phyloP scores from a whole-genome alignment of 2,113 vertebrate species.

The Festucalex cinctus region DNA sequence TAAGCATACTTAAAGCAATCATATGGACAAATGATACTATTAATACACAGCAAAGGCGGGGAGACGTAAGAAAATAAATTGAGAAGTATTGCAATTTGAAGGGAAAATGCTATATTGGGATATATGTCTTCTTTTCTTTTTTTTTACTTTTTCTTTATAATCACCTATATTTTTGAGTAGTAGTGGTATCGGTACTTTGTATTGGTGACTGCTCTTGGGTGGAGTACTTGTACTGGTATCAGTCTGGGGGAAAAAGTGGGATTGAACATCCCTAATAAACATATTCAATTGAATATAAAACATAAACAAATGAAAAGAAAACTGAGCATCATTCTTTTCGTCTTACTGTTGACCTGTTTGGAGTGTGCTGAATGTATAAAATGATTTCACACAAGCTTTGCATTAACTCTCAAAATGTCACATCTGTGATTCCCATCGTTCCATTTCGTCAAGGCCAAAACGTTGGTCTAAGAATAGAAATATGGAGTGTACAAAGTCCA shows the following conservation, averaged over 20 bases:
- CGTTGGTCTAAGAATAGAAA: slow-evolving; percentile 64
- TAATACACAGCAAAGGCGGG: too few species aligned
- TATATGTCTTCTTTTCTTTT: too few species aligned
- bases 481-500: slow-evolving; percentile 65
- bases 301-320: not conserved
- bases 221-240: too few species aligned
- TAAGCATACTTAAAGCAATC: not conserved
- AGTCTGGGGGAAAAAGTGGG: not conserved
- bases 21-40: too few species aligned
- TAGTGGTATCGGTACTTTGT: too few species aligned
- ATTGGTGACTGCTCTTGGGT: too few species aligned
- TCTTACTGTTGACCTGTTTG: not conserved
- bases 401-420: slow-evolving; percentile 2
- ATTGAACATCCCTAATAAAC: not conserved
- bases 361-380: not conserved
- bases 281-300: too few species aligned
- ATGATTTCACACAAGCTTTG: slow-evolving; percentile 19
- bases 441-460: slow-evolving; percentile 43
- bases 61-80: too few species aligned
- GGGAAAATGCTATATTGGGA: too few species aligned
- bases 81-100: too few species aligned
- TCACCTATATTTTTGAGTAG: too few species aligned
- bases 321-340: not conserved
- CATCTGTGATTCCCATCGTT: slow-evolving; percentile 20
- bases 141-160: too few species aligned